Conservation (phyloP, 2,113 vertebrate species). For the Candoia aspera region DNA sequence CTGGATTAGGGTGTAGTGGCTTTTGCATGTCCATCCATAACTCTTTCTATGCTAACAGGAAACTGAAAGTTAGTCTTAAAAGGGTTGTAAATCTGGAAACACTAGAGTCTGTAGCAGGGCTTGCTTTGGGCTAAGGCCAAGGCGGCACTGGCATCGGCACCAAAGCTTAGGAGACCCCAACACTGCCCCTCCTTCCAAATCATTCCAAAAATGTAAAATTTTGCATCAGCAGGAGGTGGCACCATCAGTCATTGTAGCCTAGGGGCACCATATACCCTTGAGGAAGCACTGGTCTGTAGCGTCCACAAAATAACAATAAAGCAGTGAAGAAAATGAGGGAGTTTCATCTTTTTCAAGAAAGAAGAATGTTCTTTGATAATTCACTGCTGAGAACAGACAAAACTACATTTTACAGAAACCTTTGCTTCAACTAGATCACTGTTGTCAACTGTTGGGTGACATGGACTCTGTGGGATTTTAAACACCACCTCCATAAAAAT, state of each 20-base stretch:
- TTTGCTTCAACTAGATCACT: neutral
- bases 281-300: neutral
- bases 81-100: neutral
- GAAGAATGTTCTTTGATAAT: neutral
- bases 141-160: neutral
- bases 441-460: neutral
- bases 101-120: neutral
- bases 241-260: neutral
- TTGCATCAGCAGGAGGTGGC: neutral
- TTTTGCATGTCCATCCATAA: neutral
- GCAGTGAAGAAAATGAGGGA: neutral
- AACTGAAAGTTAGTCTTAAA: neutral
- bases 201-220: neutral
- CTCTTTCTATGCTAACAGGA: neutral
- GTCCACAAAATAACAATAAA: neutral
- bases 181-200: neutral
- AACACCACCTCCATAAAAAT: neutral
- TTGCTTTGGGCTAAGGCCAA: neutral
- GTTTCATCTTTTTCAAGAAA: neutral
- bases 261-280: neutral
- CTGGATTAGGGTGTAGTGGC: neutral
- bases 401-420: neutral
- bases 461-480: neutral
- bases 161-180: neutral
- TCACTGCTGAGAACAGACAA: neutral